Evolutionary conservation across 1,140 invertebrate genomes (phyloP).

Genomic region (Cecropterus lyciades): DNA sequence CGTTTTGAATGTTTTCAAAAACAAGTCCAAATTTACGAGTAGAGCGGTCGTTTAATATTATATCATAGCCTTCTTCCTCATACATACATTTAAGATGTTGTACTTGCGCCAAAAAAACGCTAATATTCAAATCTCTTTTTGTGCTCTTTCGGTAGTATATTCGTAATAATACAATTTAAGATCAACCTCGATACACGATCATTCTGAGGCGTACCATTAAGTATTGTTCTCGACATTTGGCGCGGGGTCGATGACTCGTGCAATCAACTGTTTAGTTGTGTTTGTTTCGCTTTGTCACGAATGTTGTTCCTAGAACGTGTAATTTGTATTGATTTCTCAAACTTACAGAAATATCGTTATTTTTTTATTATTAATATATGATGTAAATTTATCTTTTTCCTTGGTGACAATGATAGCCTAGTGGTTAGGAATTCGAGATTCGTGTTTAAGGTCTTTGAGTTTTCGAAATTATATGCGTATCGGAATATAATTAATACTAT

Average conservation of each 20-base stretch:
- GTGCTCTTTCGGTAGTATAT: constrained; percentile 21
- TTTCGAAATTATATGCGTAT: no score
- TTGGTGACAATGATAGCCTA: no score
- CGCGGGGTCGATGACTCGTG: constrained; percentile 63
- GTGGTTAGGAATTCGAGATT: no score
- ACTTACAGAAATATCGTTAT: not conserved
- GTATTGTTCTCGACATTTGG: constrained; percentile 77
- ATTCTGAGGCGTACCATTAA: constrained; percentile 58
- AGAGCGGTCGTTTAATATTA: no score
- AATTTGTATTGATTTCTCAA: constrained; percentile 18
- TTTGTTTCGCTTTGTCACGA: constrained; percentile 44
- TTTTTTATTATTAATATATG: not conserved
- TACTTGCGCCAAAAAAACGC: not conserved
- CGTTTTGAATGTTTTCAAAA: no score
- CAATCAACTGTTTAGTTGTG: constrained; percentile 57
- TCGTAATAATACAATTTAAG: constrained; percentile 45
- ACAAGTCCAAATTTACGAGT: no score
- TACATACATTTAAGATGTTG: not conserved
- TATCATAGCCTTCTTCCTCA: no score
- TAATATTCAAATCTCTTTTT: not conserved
- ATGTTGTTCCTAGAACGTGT: constrained; percentile 29
- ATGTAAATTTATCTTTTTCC: not conserved
- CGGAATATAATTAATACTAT: no score
- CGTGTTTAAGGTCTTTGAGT: no score
- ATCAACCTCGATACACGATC: constrained; percentile 55